A percentile compares a stretch with the other conserved stretches of the same genome.
phyloP scores from a whole-genome alignment of 2,113 vertebrate genomes.

The Dicerorhinus sumatrensis region DNA sequence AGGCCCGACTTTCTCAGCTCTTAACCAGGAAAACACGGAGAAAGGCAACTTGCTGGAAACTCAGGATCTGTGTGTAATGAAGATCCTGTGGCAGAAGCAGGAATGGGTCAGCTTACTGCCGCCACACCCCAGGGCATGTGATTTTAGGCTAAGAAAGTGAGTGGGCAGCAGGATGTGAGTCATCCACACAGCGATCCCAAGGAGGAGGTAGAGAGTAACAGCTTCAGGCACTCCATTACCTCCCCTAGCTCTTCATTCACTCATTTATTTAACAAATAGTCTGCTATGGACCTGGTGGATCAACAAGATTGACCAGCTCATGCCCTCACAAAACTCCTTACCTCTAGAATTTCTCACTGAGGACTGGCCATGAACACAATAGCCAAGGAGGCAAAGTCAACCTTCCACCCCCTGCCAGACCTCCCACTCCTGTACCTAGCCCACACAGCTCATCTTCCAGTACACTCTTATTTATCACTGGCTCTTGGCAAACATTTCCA shows the following conservation, averaged over 20 bases:
- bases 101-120: background rate
- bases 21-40: background rate
- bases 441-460: background rate
- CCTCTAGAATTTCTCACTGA: background rate
- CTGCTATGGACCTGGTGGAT: background rate
- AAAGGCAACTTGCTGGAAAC: background rate
- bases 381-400: background rate
- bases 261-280: background rate
- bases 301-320: background rate
- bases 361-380: background rate
- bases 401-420: background rate
- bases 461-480: background rate
- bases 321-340: background rate
- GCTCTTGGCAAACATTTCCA: background rate
- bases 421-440: background rate
- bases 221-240: background rate
- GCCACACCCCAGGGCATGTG: slow-evolving; percentile 17
- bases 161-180: slow-evolving; percentile 65
- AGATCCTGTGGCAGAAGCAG: background rate
- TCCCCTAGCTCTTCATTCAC: background rate
- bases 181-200: slow-evolving; percentile 19
- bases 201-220: background rate
- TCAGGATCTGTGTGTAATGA: background rate
- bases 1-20: background rate
- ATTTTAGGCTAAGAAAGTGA: slow-evolving; percentile 38